Conservation (phyloP, 2,113 vertebrate genomes). For the Tor tambroides region DNA sequence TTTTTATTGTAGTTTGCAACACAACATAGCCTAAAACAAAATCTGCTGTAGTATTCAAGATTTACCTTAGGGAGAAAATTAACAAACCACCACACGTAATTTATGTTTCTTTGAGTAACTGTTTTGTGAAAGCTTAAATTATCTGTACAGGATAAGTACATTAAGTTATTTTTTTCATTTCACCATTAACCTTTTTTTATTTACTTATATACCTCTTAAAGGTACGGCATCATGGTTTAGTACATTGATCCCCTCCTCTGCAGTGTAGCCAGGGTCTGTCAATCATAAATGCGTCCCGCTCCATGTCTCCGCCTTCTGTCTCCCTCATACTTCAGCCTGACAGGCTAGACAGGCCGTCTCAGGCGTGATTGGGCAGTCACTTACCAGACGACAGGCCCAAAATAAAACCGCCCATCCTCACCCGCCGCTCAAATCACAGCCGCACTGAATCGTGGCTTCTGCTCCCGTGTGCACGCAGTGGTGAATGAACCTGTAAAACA, state of each 20-base stretch:
- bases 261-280: slow-evolving; percentile 58
- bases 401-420: slow-evolving; percentile 64
- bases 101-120: too few species aligned
- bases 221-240: not conserved
- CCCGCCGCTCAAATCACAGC: slow-evolving; percentile 60
- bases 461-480: not conserved
- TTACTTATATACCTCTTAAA: not conserved
- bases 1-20: not conserved
- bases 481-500: not conserved
- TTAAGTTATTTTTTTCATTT: not conserved
- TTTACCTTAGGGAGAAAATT: not conserved
- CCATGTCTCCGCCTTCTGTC: slow-evolving; percentile 68
- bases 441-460: slow-evolving; percentile 59
- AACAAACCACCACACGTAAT: too few species aligned
- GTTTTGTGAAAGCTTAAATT: not conserved
- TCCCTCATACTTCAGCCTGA: slow-evolving; percentile 70
- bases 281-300: slow-evolving; percentile 66
- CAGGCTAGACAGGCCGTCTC: slow-evolving; percentile 66
- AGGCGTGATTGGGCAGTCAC: slow-evolving; percentile 69
- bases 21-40: not conserved
- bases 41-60: not conserved
- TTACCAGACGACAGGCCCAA: slow-evolving; percentile 56
- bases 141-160: not conserved
- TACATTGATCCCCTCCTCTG: not conserved
- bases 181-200: not conserved